Conservation (phyloP, 2,797 vertebrate species). For the Rhodeus uyekii region DNA sequence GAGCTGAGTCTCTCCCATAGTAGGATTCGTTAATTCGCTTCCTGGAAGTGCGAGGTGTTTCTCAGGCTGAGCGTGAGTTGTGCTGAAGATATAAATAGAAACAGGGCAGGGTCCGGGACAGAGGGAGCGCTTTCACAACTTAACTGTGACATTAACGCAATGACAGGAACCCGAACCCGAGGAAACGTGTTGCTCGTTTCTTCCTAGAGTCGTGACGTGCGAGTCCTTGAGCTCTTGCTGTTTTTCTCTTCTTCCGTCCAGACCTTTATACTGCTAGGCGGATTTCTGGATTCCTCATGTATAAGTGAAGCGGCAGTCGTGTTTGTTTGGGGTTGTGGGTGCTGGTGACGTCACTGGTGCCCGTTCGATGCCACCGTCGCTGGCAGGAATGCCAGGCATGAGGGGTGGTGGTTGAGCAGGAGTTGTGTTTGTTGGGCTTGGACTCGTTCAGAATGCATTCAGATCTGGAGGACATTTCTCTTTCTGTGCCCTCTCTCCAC, state of each 20-base stretch:
- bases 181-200: neutral
- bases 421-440: neutral
- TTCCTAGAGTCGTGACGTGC: constrained; percentile 48
- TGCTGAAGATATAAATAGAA: constrained; percentile 70
- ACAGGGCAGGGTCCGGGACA: constrained; percentile 65
- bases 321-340: neutral
- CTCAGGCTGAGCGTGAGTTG: constrained; percentile 57
- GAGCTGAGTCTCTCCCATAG: neutral
- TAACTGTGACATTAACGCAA: constrained; percentile 34
- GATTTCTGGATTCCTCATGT: neutral
- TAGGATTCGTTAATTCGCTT: neutral
- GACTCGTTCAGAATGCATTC: constrained; percentile 66
- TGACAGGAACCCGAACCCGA: neutral
- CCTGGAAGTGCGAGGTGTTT: neutral
- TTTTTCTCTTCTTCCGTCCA: neutral
- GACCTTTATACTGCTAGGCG: neutral
- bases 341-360: neutral
- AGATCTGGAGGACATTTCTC: constrained; percentile 77
- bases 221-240: neutral
- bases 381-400: neutral
- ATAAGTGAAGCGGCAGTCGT: neutral
- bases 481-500: constrained; percentile 76
- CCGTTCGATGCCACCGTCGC: neutral
- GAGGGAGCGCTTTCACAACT: constrained; percentile 45
- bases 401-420: constrained; percentile 3